A percentile compares a stretch with the other conserved stretches of the same genome.
Conservation (phyloP, 2,113 vertebrate species). For the Peromyscus californicus region DNA sequence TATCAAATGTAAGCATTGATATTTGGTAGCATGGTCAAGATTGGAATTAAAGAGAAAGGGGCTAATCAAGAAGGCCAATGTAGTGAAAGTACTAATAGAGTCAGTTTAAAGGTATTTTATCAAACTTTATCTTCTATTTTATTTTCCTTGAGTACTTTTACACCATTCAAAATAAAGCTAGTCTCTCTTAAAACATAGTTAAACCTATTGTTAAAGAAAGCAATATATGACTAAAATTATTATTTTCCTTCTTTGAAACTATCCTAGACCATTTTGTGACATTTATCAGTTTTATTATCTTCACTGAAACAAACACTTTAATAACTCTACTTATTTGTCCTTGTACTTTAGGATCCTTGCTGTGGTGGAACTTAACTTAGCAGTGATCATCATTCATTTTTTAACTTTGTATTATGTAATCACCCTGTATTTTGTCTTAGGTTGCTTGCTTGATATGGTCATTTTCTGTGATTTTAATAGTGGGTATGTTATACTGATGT, state of each 20-base stretch:
- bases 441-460: not conserved
- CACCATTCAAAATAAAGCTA: not conserved
- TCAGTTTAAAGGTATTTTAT: not conserved
- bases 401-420: not conserved
- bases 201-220: not conserved
- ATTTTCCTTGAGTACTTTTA: not conserved
- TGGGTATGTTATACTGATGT: not conserved
- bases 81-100: fast-evolving
- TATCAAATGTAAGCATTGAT: not conserved
- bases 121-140: not conserved
- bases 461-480: not conserved
- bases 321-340: not conserved
- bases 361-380: not conserved
- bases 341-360: not conserved
- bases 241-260: not conserved
- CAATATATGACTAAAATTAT: not conserved
- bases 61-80: not conserved
- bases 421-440: not conserved
- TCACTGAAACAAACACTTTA: not conserved
- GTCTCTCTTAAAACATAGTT: not conserved
- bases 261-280: not conserved
- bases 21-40: too few species aligned
- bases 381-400: not conserved
- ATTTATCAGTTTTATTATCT: not conserved
- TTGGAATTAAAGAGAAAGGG: not conserved